Evolutionary conservation across 2,888 invertebrate species (phyloP).

Genomic region (Papilio demoleus): DNA sequence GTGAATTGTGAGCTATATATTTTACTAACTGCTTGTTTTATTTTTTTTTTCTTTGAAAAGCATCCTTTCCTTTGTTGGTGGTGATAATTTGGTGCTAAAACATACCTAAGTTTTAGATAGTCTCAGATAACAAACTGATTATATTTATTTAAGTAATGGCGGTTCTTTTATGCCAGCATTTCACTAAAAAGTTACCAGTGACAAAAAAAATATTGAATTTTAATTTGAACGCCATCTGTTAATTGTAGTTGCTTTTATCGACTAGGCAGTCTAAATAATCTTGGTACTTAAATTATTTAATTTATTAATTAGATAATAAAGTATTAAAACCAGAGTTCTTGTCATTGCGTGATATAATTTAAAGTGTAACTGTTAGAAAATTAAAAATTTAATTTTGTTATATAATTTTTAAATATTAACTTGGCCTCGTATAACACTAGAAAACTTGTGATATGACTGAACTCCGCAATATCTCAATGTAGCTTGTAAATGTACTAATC

Average conservation of each 20-base stretch:
- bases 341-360: constrained; percentile 74
- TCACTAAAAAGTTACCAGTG: constrained; percentile 61
- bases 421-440: constrained; percentile 54
- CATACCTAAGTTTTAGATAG: constrained; percentile 55
- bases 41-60: constrained; percentile 51
- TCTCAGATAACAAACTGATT: constrained; percentile 49
- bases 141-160: constrained; percentile 60
- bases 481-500: constrained; percentile 62
- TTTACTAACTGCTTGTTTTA: constrained; percentile 73
- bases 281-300: constrained; percentile 52
- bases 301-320: constrained; percentile 61
- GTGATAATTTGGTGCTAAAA: constrained; percentile 76
- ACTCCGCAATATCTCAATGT: constrained; percentile 71
- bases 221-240: constrained; percentile 70
- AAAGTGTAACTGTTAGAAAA: constrained; percentile 54
- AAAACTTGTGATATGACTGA: constrained; percentile 74
- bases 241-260: constrained; percentile 65
- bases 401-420: constrained; percentile 51
- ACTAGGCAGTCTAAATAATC: constrained; percentile 46
- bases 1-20: constrained; percentile 59
- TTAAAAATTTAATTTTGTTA: constrained; percentile 51
- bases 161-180: constrained; percentile 57
- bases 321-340: constrained; percentile 65
- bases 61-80: constrained; percentile 62
- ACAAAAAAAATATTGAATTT: constrained; percentile 56